Percentiles rank a stretch among this genome's conserved stretches.
These are phyloP conservation scores for Loxodonta africana DNA, from an alignment of 2,113 vertebrate genomes.

Conservation along the genomic window DNA sequence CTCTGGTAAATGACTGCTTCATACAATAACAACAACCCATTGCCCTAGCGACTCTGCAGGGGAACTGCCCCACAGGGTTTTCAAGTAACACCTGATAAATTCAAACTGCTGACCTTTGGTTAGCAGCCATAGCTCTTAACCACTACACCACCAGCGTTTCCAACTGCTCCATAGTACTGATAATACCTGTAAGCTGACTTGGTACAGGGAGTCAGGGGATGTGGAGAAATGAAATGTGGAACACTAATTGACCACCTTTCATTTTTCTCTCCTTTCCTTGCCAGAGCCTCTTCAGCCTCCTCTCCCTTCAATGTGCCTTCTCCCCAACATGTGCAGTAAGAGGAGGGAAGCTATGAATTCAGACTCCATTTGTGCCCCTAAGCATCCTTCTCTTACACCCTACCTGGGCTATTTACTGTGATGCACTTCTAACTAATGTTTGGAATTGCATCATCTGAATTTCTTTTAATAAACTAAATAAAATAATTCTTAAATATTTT, in stretches of 20 bases:
- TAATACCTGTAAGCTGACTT: not conserved
- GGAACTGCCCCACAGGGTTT: no score
- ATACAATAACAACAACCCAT: no score
- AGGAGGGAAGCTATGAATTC: not conserved
- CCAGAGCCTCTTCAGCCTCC: accelerated
- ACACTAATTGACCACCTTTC: not conserved
- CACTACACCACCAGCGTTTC: no score
- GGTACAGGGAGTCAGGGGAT: not conserved
- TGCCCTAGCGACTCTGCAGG: no score
- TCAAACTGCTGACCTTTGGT: no score
- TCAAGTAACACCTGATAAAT: no score
- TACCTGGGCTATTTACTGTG: no score
- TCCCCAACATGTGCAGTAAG: not conserved
- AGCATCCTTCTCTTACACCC: not conserved
- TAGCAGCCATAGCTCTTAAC: no score
- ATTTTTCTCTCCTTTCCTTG: not conserved
- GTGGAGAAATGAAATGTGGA: not conserved
- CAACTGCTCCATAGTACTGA: no score
- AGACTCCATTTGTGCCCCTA: accelerated
- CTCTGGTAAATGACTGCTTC: not conserved
- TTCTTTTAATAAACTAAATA: not conserved
- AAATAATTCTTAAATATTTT: not conserved
- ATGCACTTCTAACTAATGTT: not conserved
- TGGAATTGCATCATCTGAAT: not conserved
- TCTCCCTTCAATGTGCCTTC: not conserved